phyloP scores from a whole-genome alignment of 2,888 invertebrate species.

The Allophyes oxyacanthae region DNA sequence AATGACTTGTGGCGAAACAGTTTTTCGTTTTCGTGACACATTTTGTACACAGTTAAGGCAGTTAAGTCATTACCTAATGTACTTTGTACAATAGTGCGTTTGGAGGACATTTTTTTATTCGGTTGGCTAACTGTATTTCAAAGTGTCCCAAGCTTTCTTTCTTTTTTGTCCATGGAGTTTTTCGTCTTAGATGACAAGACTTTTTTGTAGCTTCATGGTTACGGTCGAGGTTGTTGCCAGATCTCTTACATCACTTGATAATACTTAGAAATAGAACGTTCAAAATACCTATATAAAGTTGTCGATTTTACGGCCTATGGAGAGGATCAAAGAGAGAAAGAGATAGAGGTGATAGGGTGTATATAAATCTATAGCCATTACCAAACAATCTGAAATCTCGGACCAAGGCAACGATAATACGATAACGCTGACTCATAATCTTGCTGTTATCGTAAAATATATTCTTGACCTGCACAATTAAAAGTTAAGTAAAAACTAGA shows the following conservation, averaged over 20 bases:
- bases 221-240: constrained; percentile 34
- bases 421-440: too few species aligned
- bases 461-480: constrained; percentile 25
- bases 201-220: constrained; percentile 48
- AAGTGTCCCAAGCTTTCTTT: constrained; percentile 37
- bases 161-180: constrained; percentile 40
- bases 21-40: constrained; percentile 12
- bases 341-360: not conserved
- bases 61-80: constrained; percentile 22
- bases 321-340: not conserved
- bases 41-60: constrained; percentile 12
- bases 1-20: constrained; percentile 33
- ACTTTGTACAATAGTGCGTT: constrained; percentile 19
- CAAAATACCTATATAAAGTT: too few species aligned
- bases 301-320: not conserved
- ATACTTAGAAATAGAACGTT: constrained; percentile 8
- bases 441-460: not conserved
- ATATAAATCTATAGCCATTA: too few species aligned
- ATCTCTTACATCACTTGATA: constrained; percentile 25
- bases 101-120: constrained; percentile 37
- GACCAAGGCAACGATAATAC: too few species aligned
- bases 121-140: constrained; percentile 35
- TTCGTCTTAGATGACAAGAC: constrained; percentile 41
- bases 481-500: constrained; percentile 17
- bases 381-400: too few species aligned